Base-by-base conservation (phyloP, 2,888 invertebrate genomes). In the Diaphora mendica region DNA sequence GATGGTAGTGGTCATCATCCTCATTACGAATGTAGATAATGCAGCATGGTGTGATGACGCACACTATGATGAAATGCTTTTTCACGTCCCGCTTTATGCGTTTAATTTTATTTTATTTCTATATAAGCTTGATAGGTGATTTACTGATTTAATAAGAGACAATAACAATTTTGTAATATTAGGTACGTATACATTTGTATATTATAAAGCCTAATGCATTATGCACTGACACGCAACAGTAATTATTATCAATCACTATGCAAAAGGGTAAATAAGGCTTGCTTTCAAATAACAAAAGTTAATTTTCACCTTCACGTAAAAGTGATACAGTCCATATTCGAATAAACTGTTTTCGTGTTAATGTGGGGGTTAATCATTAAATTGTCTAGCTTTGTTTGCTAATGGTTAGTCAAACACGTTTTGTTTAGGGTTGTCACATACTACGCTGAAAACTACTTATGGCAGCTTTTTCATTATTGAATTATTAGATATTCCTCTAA, bases 171-270 rank as follows among this genome's bases (percentile, higher is more conserved):
- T 11, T 11, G 39, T 39, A 39, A 39, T 39, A 11, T 39, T 3
- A 39, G 44, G 4, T 15, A 44, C 3, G 15, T 44, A 44, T 23
- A 51, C 20, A 51, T 51, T 23, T 51, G 51, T 20, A 3, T 2
- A 51, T 51, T 23, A 17, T 23, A 51, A 8, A 55, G n/a, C n/a
- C 64, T 75, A 72, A 73, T 68, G 73, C 66, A 59, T 70, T 66
- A 70, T 35, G 48, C 26, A n/a, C 69, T 23, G 33, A 78, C 81
- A 82, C 78, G 79, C 78, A 69, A 77, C 73, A 64, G 75, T 77
- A 78, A 84, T 81, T 80, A 84, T 76, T 79, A 79, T 84, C 77
- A 78, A 82, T 84, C 85, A 84, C 71, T 68, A 65, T 74, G 77
- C 75, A 75, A 76, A 76, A 78, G 77, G 59, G 78, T 68, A 80